These are phyloP conservation scores for Regulus satrapa DNA, from an alignment of 2,113 vertebrate genomes.

Conservation along the genomic window DNA sequence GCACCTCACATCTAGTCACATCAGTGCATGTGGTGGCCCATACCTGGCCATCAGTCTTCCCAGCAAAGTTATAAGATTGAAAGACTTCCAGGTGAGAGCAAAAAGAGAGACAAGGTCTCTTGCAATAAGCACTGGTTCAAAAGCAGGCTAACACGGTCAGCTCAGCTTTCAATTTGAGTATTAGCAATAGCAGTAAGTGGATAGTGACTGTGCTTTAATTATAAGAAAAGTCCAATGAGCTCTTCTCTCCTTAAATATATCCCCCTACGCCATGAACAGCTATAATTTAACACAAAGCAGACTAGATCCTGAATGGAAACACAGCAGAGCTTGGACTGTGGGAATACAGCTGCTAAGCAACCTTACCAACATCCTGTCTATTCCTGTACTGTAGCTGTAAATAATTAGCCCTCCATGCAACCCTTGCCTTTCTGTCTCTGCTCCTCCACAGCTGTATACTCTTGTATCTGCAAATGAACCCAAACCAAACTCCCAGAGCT, in stretches of 20 bases:
- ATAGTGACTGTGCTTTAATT: not conserved
- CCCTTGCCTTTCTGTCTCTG: not conserved
- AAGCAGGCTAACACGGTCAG: not conserved
- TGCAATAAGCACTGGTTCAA: not conserved
- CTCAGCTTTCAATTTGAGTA: not conserved
- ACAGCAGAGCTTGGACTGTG: not conserved
- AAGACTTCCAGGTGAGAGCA: not conserved
- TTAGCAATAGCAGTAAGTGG: not conserved
- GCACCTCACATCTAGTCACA: not conserved
- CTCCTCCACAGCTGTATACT: not conserved
- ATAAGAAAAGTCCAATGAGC: not conserved
- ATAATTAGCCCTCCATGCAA: not conserved
- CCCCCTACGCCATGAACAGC: not conserved
- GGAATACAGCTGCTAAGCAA: constrained; percentile 44
- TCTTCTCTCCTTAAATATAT: not conserved
- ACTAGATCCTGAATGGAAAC: not conserved
- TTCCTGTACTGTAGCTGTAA: not conserved
- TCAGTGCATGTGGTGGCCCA: not conserved
- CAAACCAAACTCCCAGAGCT: not conserved
- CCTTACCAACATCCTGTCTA: not conserved
- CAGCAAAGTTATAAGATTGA: not conserved
- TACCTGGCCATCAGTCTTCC: not conserved
- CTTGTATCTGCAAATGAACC: not conserved
- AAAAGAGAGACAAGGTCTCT: not conserved
- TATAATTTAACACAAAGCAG: not conserved